Conservation (phyloP, 2,113 vertebrate genomes). For the Epinephelus cyanopodus region DNA sequence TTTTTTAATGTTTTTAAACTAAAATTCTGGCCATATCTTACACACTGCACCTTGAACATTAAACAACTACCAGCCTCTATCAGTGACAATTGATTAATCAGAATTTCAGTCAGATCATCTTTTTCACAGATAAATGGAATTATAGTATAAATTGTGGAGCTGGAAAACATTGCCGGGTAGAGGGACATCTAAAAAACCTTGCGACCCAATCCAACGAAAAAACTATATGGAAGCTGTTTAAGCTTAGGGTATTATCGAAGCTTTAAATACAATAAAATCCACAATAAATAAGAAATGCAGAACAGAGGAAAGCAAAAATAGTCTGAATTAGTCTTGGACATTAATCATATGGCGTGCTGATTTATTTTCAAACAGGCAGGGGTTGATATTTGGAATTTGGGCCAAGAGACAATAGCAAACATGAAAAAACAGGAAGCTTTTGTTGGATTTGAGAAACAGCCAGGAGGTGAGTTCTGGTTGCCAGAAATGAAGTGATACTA, state of each 20-base stretch:
- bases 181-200: too few species aligned
- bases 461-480: background rate
- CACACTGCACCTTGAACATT: too few species aligned
- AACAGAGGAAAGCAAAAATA: background rate
- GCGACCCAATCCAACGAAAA: background rate
- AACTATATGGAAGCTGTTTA: background rate
- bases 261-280: slow-evolving; percentile 8
- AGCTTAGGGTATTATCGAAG: background rate
- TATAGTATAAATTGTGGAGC: too few species aligned
- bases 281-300: background rate
- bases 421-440: slow-evolving; percentile 3
- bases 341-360: slow-evolving; percentile 21
- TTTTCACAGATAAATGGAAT: background rate
- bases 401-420: slow-evolving; percentile 9
- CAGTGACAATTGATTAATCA: background rate
- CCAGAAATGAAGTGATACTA: background rate
- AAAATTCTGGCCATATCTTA: too few species aligned
- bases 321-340: slow-evolving; percentile 7
- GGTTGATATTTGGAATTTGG: slow-evolving; percentile 8
- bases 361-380: slow-evolving; percentile 15
- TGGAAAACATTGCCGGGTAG: too few species aligned
- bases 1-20: too few species aligned
- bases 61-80: background rate
- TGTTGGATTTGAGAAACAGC: background rate
- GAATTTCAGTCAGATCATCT: background rate